These are phyloP conservation scores for Cynopterus sphinx DNA, from an alignment of 2,797 vertebrate species.

Conservation along the genomic window DNA sequence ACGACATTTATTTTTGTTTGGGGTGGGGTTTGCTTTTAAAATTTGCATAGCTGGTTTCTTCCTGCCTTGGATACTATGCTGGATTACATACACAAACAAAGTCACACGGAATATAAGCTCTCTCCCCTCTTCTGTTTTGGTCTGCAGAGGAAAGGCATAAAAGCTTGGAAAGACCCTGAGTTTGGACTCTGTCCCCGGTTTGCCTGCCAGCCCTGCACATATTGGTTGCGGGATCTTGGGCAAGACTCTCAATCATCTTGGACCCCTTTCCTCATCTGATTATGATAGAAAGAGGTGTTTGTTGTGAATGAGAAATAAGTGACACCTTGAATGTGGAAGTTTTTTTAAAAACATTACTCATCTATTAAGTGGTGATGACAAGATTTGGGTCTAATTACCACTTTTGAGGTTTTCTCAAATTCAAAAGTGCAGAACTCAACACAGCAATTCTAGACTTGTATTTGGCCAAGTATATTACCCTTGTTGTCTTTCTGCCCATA, in stretches of 20 bases:
- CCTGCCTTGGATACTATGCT: neutral
- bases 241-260: neutral
- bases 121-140: slow-evolving; percentile 21
- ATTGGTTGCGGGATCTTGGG: neutral
- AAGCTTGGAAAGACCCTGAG: neutral
- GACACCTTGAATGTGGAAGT: slow-evolving; percentile 64
- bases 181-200: neutral
- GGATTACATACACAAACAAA: slow-evolving; percentile 41
- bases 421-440: slow-evolving; percentile 51
- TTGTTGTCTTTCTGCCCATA: slow-evolving; percentile 50
- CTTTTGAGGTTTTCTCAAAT: slow-evolving; percentile 65
- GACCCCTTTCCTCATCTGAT: slow-evolving; percentile 36
- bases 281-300: slow-evolving; percentile 55
- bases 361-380: slow-evolving; percentile 69
- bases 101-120: neutral
- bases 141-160: slow-evolving; percentile 33
- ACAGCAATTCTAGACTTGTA: slow-evolving; percentile 29
- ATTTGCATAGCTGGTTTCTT: slow-evolving; percentile 55
- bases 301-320: slow-evolving; percentile 71
- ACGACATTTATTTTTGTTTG: slow-evolving; percentile 40
- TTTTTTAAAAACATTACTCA: slow-evolving; percentile 76
- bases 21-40: slow-evolving; percentile 54
- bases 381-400: slow-evolving; percentile 71
- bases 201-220: slow-evolving; percentile 19
- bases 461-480: slow-evolving; percentile 48